These are phyloP conservation scores for Phaetusa simplex DNA, from an alignment of 2,113 vertebrate species.

Conservation along the genomic window DNA sequence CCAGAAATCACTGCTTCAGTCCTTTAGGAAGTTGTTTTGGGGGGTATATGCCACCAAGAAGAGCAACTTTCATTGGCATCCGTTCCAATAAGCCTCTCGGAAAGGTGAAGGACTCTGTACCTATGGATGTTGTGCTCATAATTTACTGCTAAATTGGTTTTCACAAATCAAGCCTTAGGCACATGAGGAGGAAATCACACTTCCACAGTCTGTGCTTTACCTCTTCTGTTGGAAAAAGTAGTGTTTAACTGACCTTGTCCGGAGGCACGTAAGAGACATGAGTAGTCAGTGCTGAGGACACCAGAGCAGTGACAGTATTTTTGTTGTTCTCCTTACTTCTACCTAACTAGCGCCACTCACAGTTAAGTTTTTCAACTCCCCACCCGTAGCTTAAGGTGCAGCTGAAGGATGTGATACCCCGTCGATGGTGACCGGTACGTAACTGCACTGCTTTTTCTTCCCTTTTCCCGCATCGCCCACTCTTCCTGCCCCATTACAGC, in stretches of 20 bases:
- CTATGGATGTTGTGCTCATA: not conserved
- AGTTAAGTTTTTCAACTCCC: not conserved
- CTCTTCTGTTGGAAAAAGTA: not conserved
- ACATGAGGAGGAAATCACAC: not conserved
- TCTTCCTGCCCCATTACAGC: not conserved
- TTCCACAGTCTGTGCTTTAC: not conserved
- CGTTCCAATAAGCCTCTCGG: not conserved
- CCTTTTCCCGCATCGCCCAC: rapidly evolving
- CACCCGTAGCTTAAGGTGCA: not conserved
- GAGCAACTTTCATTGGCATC: not conserved
- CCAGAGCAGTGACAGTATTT: not conserved
- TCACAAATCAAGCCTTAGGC: not conserved
- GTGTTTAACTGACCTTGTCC: not conserved
- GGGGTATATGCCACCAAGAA: not conserved
- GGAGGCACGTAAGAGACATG: rapidly evolving
- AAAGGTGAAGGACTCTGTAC: not conserved
- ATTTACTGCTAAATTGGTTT: not conserved
- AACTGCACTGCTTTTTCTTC: not conserved
- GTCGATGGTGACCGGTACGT: rapidly evolving
- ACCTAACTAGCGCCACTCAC: not conserved
- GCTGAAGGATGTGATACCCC: not conserved
- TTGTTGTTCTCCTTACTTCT: not conserved
- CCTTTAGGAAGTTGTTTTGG: not conserved
- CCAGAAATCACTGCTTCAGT: not conserved
- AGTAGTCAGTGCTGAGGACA: not conserved